phyloP scores from a whole-genome alignment of 92 coral and sea anemone species.

The Nematostella vectensis region DNA sequence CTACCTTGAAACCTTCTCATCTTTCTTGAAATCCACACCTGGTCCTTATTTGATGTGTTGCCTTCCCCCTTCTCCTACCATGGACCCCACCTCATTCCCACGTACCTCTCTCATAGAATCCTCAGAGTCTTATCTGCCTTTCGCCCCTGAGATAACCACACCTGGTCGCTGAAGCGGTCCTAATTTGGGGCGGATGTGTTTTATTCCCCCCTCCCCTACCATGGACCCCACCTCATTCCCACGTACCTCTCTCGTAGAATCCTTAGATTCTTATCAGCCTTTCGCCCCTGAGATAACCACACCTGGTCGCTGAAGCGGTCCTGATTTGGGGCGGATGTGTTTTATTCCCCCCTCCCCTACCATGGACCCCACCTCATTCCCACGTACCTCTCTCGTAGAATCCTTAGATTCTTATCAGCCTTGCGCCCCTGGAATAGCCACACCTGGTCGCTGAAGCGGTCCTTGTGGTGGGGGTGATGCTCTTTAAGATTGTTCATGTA shows the following conservation, averaged over 20 bases:
- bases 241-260: slow-evolving; percentile 66
- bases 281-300: slow-evolving; percentile 77
- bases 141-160: slow-evolving; percentile 80
- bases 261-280: slow-evolving; percentile 46
- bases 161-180: slow-evolving; percentile 87
- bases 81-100: too few species aligned
- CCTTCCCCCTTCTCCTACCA: too few species aligned
- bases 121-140: slow-evolving; percentile 47
- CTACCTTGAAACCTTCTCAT: too few species aligned
- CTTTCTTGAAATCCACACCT: too few species aligned
- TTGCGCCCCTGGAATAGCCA: slow-evolving; percentile 80
- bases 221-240: too few species aligned
- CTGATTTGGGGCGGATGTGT: too few species aligned
- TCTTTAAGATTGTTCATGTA: slow-evolving; percentile 79
- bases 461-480: slow-evolving; percentile 85
- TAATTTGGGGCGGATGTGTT: too few species aligned
- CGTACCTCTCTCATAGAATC: slow-evolving; percentile 63
- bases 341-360: too few species aligned
- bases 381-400: slow-evolving; percentile 65
- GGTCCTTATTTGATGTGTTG: too few species aligned
- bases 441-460: slow-evolving; percentile 85
- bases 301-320: slow-evolving; percentile 90
- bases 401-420: slow-evolving; percentile 47
- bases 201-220: too few species aligned
- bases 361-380: too few species aligned